A percentile compares a stretch with the other conserved stretches of the same genome.
phyloP scores from a whole-genome alignment of 2,888 invertebrate genomes.

The Mactromeris polynyma region DNA sequence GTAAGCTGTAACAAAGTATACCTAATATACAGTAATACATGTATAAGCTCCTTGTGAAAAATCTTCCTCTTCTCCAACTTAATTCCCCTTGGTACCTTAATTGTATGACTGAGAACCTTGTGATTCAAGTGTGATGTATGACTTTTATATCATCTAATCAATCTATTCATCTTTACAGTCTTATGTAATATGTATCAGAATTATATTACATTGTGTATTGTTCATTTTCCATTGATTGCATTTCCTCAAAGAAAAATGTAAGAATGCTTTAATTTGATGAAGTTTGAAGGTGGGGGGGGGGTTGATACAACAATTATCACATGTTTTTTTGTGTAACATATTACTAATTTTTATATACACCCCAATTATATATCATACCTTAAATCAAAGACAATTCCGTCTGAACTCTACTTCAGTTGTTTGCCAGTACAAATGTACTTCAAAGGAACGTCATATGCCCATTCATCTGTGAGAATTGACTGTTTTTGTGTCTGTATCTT shows the following conservation, averaged over 20 bases:
- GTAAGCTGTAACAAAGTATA: neutral
- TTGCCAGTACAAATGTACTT: no score
- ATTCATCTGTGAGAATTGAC: no score
- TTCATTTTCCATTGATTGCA: no score
- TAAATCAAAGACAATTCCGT: neutral
- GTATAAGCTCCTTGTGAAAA: no score
- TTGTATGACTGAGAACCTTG: neutral
- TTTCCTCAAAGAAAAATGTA: no score
- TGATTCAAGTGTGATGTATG: neutral
- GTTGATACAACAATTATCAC: neutral
- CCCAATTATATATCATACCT: neutral
- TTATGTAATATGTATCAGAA: neutral
- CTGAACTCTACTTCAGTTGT: neutral
- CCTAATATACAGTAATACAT: neutral
- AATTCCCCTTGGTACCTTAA: neutral
- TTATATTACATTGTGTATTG: no score
- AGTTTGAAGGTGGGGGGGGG: neutral
- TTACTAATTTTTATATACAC: neutral
- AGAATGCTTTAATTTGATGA: no score
- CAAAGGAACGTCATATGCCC: no score
- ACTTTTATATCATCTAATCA: neutral
- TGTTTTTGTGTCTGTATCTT: no score
- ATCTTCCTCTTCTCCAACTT: neutral
- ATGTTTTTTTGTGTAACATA: neutral
- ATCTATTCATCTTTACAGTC: neutral